Percentiles rank a stretch among this genome's conserved stretches.
phyloP scores from a whole-genome alignment of 2,888 invertebrate species.

The Hydrotaea diabolus region DNA sequence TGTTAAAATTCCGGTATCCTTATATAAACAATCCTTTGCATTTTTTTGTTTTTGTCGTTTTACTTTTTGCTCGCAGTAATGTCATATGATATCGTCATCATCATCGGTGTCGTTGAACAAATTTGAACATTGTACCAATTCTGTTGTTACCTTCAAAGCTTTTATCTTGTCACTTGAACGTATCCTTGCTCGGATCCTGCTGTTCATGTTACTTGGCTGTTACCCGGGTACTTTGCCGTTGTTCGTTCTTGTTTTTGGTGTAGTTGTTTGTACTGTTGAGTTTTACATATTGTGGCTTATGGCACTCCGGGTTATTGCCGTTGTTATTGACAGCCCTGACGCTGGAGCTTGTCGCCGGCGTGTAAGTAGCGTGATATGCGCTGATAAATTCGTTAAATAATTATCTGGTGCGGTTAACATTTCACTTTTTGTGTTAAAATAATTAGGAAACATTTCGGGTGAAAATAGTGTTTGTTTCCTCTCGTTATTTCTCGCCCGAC shows the following conservation, averaged over 20 bases:
- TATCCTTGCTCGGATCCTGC: not conserved
- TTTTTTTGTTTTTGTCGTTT: not conserved
- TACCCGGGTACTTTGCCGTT: not conserved
- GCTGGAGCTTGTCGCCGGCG: not conserved
- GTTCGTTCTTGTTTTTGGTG: too few relatives aligned
- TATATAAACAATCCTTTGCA: slow-evolving; percentile 14
- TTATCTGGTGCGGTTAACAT: slow-evolving; percentile 60
- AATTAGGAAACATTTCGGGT: slow-evolving; percentile 54
- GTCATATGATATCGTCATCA: slow-evolving; percentile 15
- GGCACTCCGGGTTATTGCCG: not conserved
- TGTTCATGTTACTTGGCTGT: slow-evolving; percentile 13
- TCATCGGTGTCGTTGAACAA: not conserved
- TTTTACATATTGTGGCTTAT: slow-evolving; percentile 21
- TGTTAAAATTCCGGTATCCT: not conserved
- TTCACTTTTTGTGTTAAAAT: slow-evolving; percentile 45
- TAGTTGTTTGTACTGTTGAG: not conserved
- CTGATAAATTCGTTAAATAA: slow-evolving; percentile 61
- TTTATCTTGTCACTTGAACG: slow-evolving; percentile 29
- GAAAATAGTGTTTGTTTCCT: slow-evolving; percentile 9
- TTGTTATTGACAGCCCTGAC: not conserved
- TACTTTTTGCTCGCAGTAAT: not conserved
- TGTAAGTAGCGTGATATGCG: slow-evolving; percentile 42
- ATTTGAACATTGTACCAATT: slow-evolving; percentile 23
- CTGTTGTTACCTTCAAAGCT: slow-evolving; percentile 12
- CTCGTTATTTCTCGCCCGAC: too few relatives aligned